Evolutionary conservation across 1,140 invertebrate genomes (phyloP).

Genomic region (Drosophila carrolli): DNA sequence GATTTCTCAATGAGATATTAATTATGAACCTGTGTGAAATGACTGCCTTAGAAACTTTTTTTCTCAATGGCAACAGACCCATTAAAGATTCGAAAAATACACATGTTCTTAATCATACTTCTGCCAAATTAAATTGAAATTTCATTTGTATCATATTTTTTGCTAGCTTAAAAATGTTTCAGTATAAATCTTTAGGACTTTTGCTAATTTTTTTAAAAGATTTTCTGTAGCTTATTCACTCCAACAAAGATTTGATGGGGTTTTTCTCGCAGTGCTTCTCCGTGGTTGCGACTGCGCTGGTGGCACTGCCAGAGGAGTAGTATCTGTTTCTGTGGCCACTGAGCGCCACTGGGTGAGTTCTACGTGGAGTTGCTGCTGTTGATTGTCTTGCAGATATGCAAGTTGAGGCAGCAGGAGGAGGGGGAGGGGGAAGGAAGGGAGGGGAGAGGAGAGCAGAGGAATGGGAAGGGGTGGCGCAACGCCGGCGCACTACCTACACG

Average conservation of each 20-base stretch:
- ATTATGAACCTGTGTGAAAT: too few species aligned
- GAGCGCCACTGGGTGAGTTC: slow-evolving; percentile 63
- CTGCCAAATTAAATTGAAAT: too few species aligned
- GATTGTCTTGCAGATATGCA: slow-evolving; percentile 81
- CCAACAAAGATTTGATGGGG: background rate
- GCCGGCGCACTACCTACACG: slow-evolving; percentile 77
- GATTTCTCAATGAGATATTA: too few species aligned
- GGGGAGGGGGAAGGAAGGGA: background rate
- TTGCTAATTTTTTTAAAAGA: too few species aligned
- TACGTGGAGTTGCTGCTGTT: slow-evolving; percentile 47
- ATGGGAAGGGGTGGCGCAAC: slow-evolving; percentile 54
- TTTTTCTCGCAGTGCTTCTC: slow-evolving; percentile 9
- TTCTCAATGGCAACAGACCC: too few species aligned
- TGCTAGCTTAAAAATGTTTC: too few species aligned
- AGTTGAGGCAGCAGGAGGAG: slow-evolving; percentile 25
- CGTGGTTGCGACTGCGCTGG: slow-evolving; percentile 28
- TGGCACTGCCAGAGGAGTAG: slow-evolving; percentile 44
- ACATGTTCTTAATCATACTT: too few species aligned
- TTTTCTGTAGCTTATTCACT: too few species aligned
- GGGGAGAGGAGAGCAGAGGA: background rate
- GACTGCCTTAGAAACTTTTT: too few species aligned
- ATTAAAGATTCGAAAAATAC: too few species aligned
- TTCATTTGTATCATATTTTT: too few species aligned
- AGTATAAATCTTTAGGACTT: too few species aligned
- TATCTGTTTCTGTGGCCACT: slow-evolving; percentile 56